phyloP scores from a whole-genome alignment of 35 echinoderm and acorn worm genomes.

The Lytechinus pictus region DNA sequence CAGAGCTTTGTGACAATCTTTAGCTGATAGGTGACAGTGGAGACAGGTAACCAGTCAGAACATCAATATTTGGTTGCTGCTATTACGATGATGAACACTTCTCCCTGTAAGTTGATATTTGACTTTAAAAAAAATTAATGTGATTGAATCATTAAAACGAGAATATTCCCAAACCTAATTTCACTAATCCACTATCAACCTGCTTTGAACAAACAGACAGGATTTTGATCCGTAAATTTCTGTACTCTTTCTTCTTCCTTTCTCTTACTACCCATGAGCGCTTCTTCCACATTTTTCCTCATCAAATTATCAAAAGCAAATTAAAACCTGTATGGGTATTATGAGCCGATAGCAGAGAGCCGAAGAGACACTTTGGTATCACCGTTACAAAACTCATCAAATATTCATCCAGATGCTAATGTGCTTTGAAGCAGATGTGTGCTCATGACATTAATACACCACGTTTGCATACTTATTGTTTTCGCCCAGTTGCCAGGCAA shows the following conservation, averaged over 20 bases:
- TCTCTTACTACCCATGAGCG: not conserved
- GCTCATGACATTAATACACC: not conserved
- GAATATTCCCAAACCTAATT: not conserved
- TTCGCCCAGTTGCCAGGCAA: not conserved
- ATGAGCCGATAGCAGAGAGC: not conserved
- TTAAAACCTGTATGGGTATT: not conserved
- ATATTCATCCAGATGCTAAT: not conserved
- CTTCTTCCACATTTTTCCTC: not conserved
- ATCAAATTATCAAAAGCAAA: not conserved
- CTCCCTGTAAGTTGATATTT: too few relatives aligned
- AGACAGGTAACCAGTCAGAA: too few relatives aligned
- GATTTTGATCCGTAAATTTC: not conserved
- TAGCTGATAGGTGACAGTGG: too few relatives aligned
- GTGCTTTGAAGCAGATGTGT: not conserved
- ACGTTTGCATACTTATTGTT: slow-evolving; percentile 19
- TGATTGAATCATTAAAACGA: not conserved
- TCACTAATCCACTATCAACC: not conserved
- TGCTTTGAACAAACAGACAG: not conserved
- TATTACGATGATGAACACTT: too few relatives aligned
- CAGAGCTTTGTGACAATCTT: too few relatives aligned
- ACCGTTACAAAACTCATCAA: not conserved
- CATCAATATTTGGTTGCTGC: too few relatives aligned
- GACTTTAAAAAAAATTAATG: not conserved
- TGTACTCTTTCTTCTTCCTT: not conserved
- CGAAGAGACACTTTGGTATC: not conserved